phyloP scores from a whole-genome alignment of 1,140 invertebrate species.

The Rhopalosiphum padi region DNA sequence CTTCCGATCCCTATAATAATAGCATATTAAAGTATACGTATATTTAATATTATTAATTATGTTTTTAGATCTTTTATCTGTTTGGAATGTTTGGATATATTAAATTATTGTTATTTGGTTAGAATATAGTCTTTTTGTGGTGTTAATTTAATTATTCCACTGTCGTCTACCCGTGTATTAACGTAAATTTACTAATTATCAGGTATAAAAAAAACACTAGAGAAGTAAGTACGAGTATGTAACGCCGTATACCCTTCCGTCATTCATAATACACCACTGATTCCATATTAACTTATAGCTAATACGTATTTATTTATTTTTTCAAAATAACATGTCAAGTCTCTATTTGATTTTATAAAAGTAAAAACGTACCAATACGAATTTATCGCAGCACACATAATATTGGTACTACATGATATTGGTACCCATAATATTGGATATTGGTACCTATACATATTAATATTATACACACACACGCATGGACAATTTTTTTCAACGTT shows the following conservation, averaged over 20 bases:
- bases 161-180: not conserved
- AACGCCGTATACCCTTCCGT: not conserved
- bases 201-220: not conserved
- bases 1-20: too few species aligned
- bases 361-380: not conserved
- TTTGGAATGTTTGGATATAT: too few species aligned
- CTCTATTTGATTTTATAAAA: not conserved
- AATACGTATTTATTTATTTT: not conserved
- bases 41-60: too few species aligned
- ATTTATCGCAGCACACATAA: not conserved
- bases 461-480: not conserved
- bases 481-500: not conserved
- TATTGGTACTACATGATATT: not conserved
- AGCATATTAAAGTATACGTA: too few species aligned
- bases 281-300: not conserved
- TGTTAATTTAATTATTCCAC: too few species aligned
- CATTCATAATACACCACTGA: not conserved
- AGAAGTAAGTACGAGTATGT: not conserved
- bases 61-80: too few species aligned
- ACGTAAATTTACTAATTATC: not conserved
- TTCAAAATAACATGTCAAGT: not conserved
- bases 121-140: too few species aligned
- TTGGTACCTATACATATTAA: not conserved
- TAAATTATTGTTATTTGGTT: too few species aligned
- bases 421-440: too few species aligned